Evolutionary conservation across 1,140 invertebrate species (phyloP).

Genomic region (Goniozus legneri): DNA sequence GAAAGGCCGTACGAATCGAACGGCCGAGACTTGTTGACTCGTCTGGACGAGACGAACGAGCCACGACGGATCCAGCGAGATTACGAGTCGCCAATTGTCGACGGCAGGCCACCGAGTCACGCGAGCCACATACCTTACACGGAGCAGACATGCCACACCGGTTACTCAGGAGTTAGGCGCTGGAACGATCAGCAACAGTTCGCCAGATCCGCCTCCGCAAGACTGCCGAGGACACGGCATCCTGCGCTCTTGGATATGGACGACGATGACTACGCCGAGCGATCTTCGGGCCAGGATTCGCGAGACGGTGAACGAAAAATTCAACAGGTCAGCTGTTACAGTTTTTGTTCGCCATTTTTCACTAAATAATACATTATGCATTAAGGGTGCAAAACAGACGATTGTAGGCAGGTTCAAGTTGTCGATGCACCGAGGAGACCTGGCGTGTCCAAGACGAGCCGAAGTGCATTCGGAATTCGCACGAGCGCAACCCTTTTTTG

Average conservation of each 20-base stretch:
- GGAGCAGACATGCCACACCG: constrained; percentile 25
- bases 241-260: constrained; percentile 37
- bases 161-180: constrained; percentile 36
- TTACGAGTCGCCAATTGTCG: constrained; percentile 26
- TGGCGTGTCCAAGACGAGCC: no score
- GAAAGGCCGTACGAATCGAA: constrained; percentile 38
- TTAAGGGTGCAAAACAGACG: no score
- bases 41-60: constrained; percentile 30
- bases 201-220: constrained; percentile 73
- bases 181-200: constrained; percentile 58
- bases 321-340: constrained; percentile 53
- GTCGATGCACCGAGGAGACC: no score
- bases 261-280: constrained; percentile 42
- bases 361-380: no score
- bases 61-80: constrained; percentile 31
- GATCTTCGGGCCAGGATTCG: constrained; percentile 41
- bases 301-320: constrained; percentile 69
- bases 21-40: constrained; percentile 31
- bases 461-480: no score
- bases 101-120: constrained; percentile 20
- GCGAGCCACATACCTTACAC: constrained; percentile 18
- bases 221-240: constrained; percentile 62
- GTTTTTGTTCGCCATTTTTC: no score
- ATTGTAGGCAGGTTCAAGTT: no score
- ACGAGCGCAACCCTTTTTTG: no score